A percentile compares a stretch with the other conserved stretches of the same genome.
Evolutionary conservation across 2,113 vertebrate species (phyloP).

Genomic region (Hippocampus barbouri): DNA sequence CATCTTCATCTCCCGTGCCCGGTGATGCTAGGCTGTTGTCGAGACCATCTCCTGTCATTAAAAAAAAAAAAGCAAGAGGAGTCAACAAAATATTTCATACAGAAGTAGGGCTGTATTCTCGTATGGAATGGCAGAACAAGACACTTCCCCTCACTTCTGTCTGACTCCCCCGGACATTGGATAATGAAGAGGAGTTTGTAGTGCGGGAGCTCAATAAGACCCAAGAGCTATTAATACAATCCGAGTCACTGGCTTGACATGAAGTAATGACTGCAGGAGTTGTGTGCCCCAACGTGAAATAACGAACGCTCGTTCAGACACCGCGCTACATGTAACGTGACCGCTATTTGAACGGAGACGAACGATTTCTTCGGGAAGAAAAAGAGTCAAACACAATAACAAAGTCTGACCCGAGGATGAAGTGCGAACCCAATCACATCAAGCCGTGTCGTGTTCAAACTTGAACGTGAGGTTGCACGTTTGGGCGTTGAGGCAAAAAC

Average conservation of each 20-base stretch:
- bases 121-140: slow-evolving; percentile 7
- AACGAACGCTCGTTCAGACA: slow-evolving; percentile 37
- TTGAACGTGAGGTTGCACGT: background rate
- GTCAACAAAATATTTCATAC: background rate
- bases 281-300: slow-evolving; percentile 45
- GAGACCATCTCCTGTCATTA: slow-evolving; percentile 81
- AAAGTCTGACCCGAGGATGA: slow-evolving; percentile 13
- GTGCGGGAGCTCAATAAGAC: slow-evolving; percentile 38
- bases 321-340: slow-evolving; percentile 6
- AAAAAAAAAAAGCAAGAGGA: slow-evolving; percentile 41
- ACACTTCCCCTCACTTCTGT: slow-evolving; percentile 39
- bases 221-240: slow-evolving; percentile 65
- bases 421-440: slow-evolving; percentile 13
- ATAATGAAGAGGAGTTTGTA: slow-evolving; percentile 43
- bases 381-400: background rate
- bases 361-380: slow-evolving; percentile 24
- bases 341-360: slow-evolving; percentile 33
- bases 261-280: slow-evolving; percentile 55
- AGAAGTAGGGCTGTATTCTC: slow-evolving; percentile 5
- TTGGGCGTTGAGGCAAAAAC: slow-evolving; percentile 13
- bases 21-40: slow-evolving; percentile 94
- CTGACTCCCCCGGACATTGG: slow-evolving; percentile 29
- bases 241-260: slow-evolving; percentile 58
- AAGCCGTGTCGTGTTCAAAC: slow-evolving; percentile 9
- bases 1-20: slow-evolving; percentile 84